Conservation (phyloP, 2,113 vertebrate species). For the Pimephales promelas region DNA sequence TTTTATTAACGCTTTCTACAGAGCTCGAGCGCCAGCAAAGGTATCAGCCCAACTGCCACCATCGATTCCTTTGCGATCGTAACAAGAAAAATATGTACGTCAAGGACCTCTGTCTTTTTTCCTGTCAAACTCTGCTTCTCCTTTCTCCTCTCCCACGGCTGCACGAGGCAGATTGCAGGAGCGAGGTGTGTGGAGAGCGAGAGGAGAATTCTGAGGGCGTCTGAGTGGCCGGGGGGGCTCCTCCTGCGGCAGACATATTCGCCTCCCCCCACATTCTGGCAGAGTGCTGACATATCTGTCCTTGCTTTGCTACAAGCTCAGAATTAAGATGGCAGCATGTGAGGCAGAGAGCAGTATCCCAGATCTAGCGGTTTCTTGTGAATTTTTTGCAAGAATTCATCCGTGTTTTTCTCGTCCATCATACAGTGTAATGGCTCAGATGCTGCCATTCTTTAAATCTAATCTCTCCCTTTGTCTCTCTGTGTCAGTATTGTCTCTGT, state of each 20-base stretch:
- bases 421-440: not conserved
- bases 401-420: not conserved
- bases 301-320: slow-evolving; percentile 43
- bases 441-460: slow-evolving; percentile 14
- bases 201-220: slow-evolving; percentile 5
- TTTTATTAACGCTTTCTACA: slow-evolving; percentile 55
- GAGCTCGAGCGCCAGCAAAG: slow-evolving; percentile 51
- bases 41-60: slow-evolving; percentile 54
- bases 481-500: not conserved
- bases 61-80: slow-evolving; percentile 61
- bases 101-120: slow-evolving; percentile 59
- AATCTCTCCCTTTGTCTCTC: slow-evolving; percentile 20
- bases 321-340: slow-evolving; percentile 55
- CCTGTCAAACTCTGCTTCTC: slow-evolving; percentile 36
- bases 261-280: not conserved
- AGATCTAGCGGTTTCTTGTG: not conserved
- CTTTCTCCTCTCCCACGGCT: slow-evolving; percentile 4
- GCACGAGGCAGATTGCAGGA: slow-evolving; percentile 4
- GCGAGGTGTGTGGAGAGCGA: not conserved
- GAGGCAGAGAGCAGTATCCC: not conserved
- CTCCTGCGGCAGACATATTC: not conserved
- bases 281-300: slow-evolving; percentile 38
- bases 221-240: slow-evolving; percentile 10
- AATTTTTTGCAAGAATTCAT: not conserved
- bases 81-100: slow-evolving; percentile 65